These are phyloP conservation scores for Bruchidius siliquastri DNA, from an alignment of 2,888 invertebrate species.

Conservation along the genomic window DNA sequence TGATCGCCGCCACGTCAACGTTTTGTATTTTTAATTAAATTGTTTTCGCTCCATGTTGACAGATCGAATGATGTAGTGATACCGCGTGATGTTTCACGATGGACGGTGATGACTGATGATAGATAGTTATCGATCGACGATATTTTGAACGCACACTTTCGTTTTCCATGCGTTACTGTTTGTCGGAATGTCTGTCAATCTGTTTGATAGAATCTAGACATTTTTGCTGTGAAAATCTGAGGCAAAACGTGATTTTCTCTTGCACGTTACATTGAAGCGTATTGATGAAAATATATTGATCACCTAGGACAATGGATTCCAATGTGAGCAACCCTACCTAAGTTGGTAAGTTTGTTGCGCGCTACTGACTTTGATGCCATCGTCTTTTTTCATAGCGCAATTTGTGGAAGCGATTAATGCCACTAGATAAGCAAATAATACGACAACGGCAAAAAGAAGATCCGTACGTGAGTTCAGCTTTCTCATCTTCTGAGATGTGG, in stretches of 20 bases:
- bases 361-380: background rate
- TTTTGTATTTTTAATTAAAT: background rate
- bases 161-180: background rate
- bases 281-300: too few species aligned
- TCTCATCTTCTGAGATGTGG: background rate
- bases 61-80: background rate
- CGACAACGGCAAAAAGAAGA: background rate
- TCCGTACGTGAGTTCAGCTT: background rate
- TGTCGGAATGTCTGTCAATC: too few species aligned
- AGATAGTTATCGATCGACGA: background rate
- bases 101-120: background rate
- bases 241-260: too few species aligned
- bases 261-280: too few species aligned
- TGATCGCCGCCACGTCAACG: background rate
- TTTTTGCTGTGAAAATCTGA: too few species aligned
- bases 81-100: background rate
- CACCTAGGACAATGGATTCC: too few species aligned
- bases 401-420: background rate
- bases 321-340: too few species aligned
- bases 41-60: background rate
- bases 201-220: too few species aligned
- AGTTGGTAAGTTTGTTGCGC: background rate
- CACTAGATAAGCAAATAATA: background rate
- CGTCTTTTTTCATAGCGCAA: background rate
- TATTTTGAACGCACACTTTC: background rate